Conservation (phyloP, 2,888 invertebrate genomes). For the Deilephila porcellus region DNA sequence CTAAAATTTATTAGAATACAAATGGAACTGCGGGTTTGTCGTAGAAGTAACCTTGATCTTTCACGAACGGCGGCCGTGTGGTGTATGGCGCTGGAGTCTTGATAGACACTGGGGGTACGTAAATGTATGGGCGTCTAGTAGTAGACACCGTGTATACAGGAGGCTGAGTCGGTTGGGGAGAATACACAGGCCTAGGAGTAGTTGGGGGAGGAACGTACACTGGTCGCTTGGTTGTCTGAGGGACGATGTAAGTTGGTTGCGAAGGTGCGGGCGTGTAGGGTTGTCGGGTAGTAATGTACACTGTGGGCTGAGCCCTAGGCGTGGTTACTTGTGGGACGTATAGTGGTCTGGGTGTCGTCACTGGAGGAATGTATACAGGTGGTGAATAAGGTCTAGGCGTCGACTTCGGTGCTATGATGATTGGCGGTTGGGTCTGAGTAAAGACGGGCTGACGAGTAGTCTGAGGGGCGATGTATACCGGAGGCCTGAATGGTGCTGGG, state of each 20-base stretch:
- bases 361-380: slow-evolving; percentile 15
- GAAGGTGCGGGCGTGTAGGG: slow-evolving; percentile 30
- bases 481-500: slow-evolving; percentile 44
- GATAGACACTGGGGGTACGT: slow-evolving; percentile 43
- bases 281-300: slow-evolving; percentile 1
- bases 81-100: slow-evolving; percentile 55
- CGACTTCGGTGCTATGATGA: slow-evolving; percentile 30
- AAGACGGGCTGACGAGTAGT: slow-evolving; percentile 40
- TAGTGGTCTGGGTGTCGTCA: not conserved
- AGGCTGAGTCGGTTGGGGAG: slow-evolving; percentile 34
- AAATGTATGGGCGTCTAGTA: slow-evolving; percentile 25
- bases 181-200: slow-evolving; percentile 37
- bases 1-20: slow-evolving; percentile 58
- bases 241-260: slow-evolving; percentile 16
- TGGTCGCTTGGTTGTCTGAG: slow-evolving; percentile 33
- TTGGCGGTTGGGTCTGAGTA: slow-evolving; percentile 38
- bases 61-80: slow-evolving; percentile 68
- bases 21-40: slow-evolving; percentile 76
- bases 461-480: slow-evolving; percentile 45
- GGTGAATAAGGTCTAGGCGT: slow-evolving; percentile 24
- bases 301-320: not conserved
- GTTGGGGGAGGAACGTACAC: slow-evolving; percentile 39
- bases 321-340: not conserved
- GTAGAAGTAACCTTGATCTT: slow-evolving; percentile 76
- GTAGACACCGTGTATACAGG: slow-evolving; percentile 26